phyloP scores from a whole-genome alignment of 2,113 vertebrate species.

The Deroptyus accipitrinus region DNA sequence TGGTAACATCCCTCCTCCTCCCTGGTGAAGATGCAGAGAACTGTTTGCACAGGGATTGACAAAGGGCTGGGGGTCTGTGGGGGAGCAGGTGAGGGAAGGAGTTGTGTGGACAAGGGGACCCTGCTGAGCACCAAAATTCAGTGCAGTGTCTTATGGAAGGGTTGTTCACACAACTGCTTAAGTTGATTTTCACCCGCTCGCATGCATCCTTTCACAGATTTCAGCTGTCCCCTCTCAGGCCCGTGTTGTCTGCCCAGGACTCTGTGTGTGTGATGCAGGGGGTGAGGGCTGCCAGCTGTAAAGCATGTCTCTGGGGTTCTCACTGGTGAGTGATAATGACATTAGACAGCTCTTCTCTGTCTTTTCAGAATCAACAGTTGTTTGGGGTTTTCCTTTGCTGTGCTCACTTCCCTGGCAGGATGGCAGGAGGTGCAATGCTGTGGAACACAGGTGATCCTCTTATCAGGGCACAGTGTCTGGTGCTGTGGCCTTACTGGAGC shows the following conservation, averaged over 20 bases:
- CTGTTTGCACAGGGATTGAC: background rate
- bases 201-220: background rate
- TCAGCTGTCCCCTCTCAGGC: background rate
- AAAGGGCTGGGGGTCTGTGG: background rate
- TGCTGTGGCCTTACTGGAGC: background rate
- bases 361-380: background rate
- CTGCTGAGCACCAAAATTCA: background rate
- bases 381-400: background rate
- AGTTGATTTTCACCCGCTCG: background rate
- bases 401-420: background rate
- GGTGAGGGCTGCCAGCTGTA: background rate
- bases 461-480: rapidly evolving
- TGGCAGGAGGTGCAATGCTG: background rate
- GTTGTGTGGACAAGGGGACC: background rate
- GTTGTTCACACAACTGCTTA: background rate
- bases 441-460: background rate
- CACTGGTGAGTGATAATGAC: too few species aligned
- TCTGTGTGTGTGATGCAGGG: rapidly evolving
- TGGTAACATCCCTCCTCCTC: background rate
- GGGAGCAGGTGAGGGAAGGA: background rate
- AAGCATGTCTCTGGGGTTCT: background rate
- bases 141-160: background rate
- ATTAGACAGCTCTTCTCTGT: background rate
- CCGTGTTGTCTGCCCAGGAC: rapidly evolving
- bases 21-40: background rate